Base-by-base conservation (phyloP, 2,113 vertebrate genomes). In the Bolborhynchus lineola region DNA sequence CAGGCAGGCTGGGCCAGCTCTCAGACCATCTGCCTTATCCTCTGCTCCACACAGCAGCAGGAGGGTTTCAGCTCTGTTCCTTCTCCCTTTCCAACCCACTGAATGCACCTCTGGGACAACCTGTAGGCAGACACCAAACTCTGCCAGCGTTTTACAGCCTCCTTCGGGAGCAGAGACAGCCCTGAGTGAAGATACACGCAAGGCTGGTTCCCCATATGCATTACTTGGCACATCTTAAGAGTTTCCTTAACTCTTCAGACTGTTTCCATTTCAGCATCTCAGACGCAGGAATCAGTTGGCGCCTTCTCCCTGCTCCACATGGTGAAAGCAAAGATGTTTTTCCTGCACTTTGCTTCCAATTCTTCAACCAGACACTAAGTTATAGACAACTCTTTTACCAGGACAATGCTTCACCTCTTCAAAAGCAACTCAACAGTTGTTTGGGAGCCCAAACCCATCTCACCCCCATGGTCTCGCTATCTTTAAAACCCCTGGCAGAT, bases 181-280 rank as follows among this genome's bases (percentile, higher is more conserved):
- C 16, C 20, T 0, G 7, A 46, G 35, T 8, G 53, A 77, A 1
- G 0, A 37, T 2, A 60, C 0, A 0, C 2, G 2, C 13, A 7
- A 15, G 18, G 47, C 57, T 68, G 37, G 24, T 15, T 92, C 52
- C 49, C 24, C 8, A 4, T 10, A 44, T 7, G 7, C 20, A 16
- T 76, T 64, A 72, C 24, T 10, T 18, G 41, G 50, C 4, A 5
- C 42, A 64, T 59, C 6, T 50, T 59, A 25, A 74, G 41, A 49
- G 42, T 75, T 68, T 39, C 28, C 52, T 64, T 55, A 84, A 33
- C 24, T 52, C 59, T 81, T 83, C 33, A 42, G 74, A 29, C n/a
- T 69, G 0, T 35, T 71, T 77, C 60, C 65, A 63, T 44, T 84
- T 62, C 64, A 70, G 77, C 35, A 52, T 14, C 53, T 69, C 77